phyloP scores from a whole-genome alignment of 2,888 invertebrate species.

The Ametastegia equiseti region DNA sequence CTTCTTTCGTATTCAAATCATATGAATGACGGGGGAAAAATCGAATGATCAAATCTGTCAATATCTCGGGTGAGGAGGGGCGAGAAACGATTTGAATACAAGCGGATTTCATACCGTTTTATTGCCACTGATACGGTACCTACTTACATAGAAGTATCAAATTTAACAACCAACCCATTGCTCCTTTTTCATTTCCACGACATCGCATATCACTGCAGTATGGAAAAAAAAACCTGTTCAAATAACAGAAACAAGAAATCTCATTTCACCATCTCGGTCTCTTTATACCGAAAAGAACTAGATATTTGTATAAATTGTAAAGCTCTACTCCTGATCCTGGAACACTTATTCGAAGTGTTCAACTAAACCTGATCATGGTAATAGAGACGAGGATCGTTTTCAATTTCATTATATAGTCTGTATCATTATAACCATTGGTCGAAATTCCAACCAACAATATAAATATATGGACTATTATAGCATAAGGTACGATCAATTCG shows the following conservation, averaged over 20 bases:
- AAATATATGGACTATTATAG: too few species aligned
- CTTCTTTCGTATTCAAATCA: slow-evolving; percentile 7
- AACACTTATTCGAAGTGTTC: not conserved
- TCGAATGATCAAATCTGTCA: not conserved
- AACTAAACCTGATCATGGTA: not conserved
- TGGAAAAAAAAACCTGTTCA: not conserved
- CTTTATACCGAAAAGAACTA: not conserved
- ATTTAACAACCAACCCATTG: not conserved
- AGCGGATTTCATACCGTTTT: not conserved
- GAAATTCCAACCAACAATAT: not conserved
- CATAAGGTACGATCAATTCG: not conserved
- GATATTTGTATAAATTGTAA: not conserved
- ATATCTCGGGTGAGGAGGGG: not conserved
- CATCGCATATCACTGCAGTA: not conserved
- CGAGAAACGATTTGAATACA: not conserved
- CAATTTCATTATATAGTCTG: not conserved
- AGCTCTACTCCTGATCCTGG: not conserved
- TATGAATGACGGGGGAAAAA: not conserved
- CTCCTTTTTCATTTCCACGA: not conserved
- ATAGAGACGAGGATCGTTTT: not conserved
- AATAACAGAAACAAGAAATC: not conserved
- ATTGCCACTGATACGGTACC: not conserved
- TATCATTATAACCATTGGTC: not conserved
- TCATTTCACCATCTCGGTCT: not conserved
- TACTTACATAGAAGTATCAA: not conserved